Percentiles rank a stretch among this genome's conserved stretches.
Evolutionary conservation across 2,888 invertebrate genomes (phyloP).

Genomic region (Tineola bisselliella): DNA sequence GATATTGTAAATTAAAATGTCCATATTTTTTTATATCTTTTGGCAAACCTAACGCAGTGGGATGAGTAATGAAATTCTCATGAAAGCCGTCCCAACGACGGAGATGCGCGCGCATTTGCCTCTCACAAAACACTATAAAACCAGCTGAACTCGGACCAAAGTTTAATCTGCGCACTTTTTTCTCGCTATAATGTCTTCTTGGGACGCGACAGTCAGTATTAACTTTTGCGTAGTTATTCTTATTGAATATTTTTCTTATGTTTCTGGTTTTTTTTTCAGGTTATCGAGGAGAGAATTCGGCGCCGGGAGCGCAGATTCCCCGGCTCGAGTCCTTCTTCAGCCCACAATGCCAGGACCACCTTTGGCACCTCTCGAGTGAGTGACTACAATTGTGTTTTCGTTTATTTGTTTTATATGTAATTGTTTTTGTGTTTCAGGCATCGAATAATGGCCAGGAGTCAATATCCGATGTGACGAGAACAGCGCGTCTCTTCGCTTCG

Average conservation of each 20-base stretch:
- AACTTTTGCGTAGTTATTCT: background rate
- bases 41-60: background rate
- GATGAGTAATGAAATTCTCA: background rate
- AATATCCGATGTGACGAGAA: background rate
- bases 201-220: background rate
- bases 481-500: conserved; percentile 4
- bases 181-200: background rate
- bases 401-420: background rate
- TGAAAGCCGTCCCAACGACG: background rate
- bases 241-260: background rate
- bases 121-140: background rate
- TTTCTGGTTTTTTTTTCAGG: background rate
- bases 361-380: background rate
- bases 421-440: background rate
- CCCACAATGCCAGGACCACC: background rate
- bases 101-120: background rate
- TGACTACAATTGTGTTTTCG: background rate
- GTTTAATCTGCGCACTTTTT: background rate
- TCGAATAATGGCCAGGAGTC: background rate
- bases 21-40: background rate
- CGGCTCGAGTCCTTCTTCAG: background rate
- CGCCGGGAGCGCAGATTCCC: conserved; percentile 3
- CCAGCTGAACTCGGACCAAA: background rate
- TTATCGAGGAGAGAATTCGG: background rate
- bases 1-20: background rate